Conservation (phyloP, 2,888 invertebrate species). For the Bembecia ichneumoniformis region DNA sequence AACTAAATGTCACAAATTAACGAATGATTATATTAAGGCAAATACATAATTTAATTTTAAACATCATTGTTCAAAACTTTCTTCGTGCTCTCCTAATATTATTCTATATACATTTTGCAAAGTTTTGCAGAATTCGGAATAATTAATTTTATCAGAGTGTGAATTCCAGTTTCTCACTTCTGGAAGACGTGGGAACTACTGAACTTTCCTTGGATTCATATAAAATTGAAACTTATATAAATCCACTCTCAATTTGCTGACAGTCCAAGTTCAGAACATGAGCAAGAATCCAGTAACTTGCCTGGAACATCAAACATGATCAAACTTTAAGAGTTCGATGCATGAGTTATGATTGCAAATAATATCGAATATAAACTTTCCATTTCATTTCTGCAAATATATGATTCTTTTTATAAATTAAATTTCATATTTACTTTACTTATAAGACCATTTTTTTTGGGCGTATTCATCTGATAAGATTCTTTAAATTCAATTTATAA, state of each 20-base stretch:
- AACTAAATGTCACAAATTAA: no score
- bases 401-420: no score
- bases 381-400: neutral
- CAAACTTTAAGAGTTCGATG: constrained; percentile 22
- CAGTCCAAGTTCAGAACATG: neutral
- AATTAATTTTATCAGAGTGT: neutral
- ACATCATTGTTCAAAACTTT: no score
- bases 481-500: no score
- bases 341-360: constrained; percentile 22
- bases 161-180: neutral
- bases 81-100: no score
- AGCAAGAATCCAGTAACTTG: constrained; percentile 8
- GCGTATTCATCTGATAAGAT: no score
- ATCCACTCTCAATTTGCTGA: neutral
- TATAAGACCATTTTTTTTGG: no score
- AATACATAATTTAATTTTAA: no score
- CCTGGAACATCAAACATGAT: constrained; percentile 26
- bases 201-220: neutral
- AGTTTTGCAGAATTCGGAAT: neutral
- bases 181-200: neutral
- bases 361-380: constrained; percentile 11
- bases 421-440: no score
- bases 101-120: neutral
- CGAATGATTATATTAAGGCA: no score
- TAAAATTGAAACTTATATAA: neutral